phyloP scores from a whole-genome alignment of 2,888 invertebrate species.

The Itoplectis maculator region DNA sequence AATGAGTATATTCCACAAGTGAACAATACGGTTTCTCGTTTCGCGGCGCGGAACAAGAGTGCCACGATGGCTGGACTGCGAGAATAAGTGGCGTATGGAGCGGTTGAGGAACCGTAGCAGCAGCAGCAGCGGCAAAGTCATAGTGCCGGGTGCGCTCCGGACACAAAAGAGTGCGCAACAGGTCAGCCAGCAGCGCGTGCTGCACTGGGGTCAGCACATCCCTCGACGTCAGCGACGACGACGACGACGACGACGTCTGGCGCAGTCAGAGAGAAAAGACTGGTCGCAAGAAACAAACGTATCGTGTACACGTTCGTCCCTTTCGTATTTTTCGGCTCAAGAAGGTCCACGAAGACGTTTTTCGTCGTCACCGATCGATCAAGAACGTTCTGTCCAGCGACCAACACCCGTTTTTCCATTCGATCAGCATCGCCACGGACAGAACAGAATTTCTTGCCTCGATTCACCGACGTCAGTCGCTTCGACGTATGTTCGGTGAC shows the following conservation, averaged over 20 bases:
- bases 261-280: slow-evolving; percentile 46
- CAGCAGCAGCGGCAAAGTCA: slow-evolving; percentile 36
- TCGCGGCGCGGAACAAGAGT: slow-evolving; percentile 74
- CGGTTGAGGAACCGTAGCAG: slow-evolving; percentile 73
- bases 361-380: slow-evolving; percentile 49
- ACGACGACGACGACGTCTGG: slow-evolving; percentile 57
- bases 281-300: slow-evolving; percentile 56
- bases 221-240: slow-evolving; percentile 52
- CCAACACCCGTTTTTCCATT: background rate
- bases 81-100: slow-evolving; percentile 77
- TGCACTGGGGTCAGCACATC: slow-evolving; percentile 68
- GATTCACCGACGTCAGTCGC: background rate
- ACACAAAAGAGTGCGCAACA: slow-evolving; percentile 81
- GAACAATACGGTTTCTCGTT: slow-evolving; percentile 81
- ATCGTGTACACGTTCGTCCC: slow-evolving; percentile 23
- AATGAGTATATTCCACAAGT: slow-evolving; percentile 43
- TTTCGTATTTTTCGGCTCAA: slow-evolving; percentile 23
- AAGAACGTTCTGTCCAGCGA: background rate
- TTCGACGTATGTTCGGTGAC: background rate
- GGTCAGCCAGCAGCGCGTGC: slow-evolving; percentile 74
- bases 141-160: slow-evolving; percentile 65
- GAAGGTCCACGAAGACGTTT: slow-evolving; percentile 32
- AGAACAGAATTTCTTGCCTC: slow-evolving; percentile 18
- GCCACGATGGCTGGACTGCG: slow-evolving; percentile 67
- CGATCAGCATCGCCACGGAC: background rate